Evolutionary conservation across 2,888 invertebrate genomes (phyloP), one percentile per base, ranked within the genome.

Genomic region (Trachelus tabidus): DNA sequence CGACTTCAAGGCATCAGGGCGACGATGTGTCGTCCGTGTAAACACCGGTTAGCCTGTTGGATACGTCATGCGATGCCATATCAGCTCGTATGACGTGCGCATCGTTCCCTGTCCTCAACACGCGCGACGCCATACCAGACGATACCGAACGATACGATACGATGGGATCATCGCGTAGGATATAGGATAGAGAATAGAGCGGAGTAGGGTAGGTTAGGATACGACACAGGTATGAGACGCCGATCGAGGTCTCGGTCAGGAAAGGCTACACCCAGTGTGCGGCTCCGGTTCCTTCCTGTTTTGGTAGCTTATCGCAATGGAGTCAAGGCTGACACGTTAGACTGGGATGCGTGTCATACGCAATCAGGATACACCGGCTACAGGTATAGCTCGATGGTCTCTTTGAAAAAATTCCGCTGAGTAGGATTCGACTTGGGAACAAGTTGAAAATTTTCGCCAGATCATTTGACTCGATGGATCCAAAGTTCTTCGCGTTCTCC

Each of bases 271-370:
- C 40, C 15, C 1, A 40, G 15, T 15, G 6, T 4, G 15, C 30
- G 30, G 35, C 73, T 73, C 73, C 73, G 73, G 75, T 78, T 78
- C 68, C 78, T 78, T 78, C 78, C 75, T 78, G 78, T 78, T 78
- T 78, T 71, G 71, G 15, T 71, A 12, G 11, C 75, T 75, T 78
- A 71, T 75, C 78, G 75, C 15, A 40, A 68, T 12, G 12, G 15
- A 76, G 78, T 78, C 78, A 76, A 78, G 75, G 75, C 73, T 78
- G 31, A 68, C n/a, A 34, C 71, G 68, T 69, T 78, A 78, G 69
- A 12, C 30, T 35, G 68, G 68, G 30, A 69, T 34, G n/a, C 68
- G 34, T 69, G 30, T 31, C 6, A 6, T 15, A 40, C 40, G 40
- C 40, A 40, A 40, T 40, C 15, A 0, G 40, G 6, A 40, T 15